These are phyloP conservation scores for Leptestheria dahalacensis DNA, from an alignment of 1,140 invertebrate genomes.

Conservation along the genomic window DNA sequence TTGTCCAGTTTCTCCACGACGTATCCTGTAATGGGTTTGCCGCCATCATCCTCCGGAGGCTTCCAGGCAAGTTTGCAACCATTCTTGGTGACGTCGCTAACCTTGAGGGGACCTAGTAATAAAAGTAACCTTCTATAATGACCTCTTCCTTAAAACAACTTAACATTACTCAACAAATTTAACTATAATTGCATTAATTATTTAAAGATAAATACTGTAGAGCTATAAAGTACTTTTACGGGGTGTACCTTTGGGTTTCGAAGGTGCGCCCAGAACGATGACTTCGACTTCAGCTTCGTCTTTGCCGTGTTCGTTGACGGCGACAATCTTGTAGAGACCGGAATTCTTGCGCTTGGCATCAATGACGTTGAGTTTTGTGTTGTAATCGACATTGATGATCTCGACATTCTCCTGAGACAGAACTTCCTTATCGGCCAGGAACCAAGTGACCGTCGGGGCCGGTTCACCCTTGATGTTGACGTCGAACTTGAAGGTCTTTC, in stretches of 20 bases:
- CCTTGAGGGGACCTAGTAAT: slow-evolving; percentile 84
- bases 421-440: slow-evolving; percentile 40
- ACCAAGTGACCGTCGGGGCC: slow-evolving; percentile 81
- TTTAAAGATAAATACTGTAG: too few relatives aligned
- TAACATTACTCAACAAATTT: too few relatives aligned
- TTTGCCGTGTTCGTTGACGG: slow-evolving; percentile 78
- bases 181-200: too few relatives aligned
- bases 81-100: slow-evolving; percentile 80
- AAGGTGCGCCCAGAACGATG: slow-evolving; percentile 68
- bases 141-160: too few relatives aligned
- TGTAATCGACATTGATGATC: slow-evolving; percentile 79
- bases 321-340: slow-evolving; percentile 78
- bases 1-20: slow-evolving; percentile 93
- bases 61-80: slow-evolving; percentile 89
- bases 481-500: slow-evolving; percentile 82
- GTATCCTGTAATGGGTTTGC: slow-evolving; percentile 88
- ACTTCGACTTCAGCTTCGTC: slow-evolving; percentile 89
- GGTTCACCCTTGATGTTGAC: slow-evolving; percentile 90
- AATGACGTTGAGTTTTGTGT: slow-evolving; percentile 76
- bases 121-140: too few relatives aligned
- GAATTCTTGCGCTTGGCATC: slow-evolving; percentile 69
- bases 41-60: slow-evolving; percentile 95
- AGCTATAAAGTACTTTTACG: too few relatives aligned
- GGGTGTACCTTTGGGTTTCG: slow-evolving; percentile 71
- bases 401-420: slow-evolving; percentile 51